A percentile compares a stretch with the other conserved stretches of the same genome.
Conservation (phyloP, 1,140 invertebrate genomes). For the Pseudomyrmex concolor region DNA sequence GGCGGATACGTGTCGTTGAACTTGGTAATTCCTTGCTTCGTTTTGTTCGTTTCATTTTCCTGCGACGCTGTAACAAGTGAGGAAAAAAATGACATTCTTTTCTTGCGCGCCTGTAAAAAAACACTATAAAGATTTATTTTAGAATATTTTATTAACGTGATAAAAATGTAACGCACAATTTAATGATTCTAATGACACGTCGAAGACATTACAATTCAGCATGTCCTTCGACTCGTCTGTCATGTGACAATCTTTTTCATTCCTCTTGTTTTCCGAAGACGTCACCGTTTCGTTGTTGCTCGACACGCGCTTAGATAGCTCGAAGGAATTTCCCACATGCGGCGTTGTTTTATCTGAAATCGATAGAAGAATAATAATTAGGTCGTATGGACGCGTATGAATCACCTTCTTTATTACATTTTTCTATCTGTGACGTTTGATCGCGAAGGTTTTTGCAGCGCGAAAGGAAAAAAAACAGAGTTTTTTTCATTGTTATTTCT, state of each 20-base stretch:
- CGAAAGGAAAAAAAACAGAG: no score
- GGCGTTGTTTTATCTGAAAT: not conserved
- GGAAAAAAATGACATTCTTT: not conserved
- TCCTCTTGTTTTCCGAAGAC: not conserved
- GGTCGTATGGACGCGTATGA: not conserved
- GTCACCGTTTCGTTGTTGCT: not conserved
- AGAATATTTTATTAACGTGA: not conserved
- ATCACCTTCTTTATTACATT: not conserved
- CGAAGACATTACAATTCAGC: conserved; percentile 25
- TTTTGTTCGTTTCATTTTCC: not conserved
- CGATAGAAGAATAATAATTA: not conserved
- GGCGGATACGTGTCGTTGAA: conserved; percentile 12
- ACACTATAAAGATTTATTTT: not conserved
- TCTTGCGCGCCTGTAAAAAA: no score
- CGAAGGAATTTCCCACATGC: not conserved
- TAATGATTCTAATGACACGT: not conserved
- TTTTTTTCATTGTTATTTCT: no score
- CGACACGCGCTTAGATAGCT: not conserved
- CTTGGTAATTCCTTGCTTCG: not conserved
- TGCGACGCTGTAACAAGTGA: not conserved
- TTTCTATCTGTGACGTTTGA: no score
- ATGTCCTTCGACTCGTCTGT: conserved; percentile 45
- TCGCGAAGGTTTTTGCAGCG: no score
- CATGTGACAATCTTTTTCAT: not conserved
- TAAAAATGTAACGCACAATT: not conserved